Percentiles rank a stretch among this genome's conserved stretches.
phyloP scores from a whole-genome alignment of 2,113 vertebrate genomes.

The Microcebus murinus region DNA sequence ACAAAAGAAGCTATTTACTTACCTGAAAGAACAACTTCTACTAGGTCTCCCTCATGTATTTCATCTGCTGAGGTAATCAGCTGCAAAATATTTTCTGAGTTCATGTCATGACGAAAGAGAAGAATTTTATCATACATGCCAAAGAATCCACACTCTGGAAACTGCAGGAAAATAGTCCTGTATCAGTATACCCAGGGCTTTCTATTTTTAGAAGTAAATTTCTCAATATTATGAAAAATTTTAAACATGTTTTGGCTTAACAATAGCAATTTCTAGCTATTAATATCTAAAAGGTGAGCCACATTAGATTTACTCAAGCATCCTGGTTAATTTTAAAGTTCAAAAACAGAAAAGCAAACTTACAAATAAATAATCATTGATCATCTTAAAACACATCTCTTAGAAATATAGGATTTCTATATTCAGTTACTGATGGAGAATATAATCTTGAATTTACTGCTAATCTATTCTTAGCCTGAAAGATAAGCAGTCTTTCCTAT shows the following conservation, averaged over 20 bases:
- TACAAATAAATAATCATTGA: constrained; percentile 24
- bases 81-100: constrained; percentile 98
- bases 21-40: constrained; percentile 98
- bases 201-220: constrained; percentile 24
- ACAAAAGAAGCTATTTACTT: constrained; percentile 67
- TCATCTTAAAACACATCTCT: constrained; percentile 49
- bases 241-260: not conserved
- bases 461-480: not conserved
- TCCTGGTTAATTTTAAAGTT: constrained; percentile 52
- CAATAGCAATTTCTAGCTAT: not conserved
- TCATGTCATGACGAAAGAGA: constrained; percentile 97
- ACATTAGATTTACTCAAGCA: not conserved
- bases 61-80: constrained; percentile 95
- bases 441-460: not conserved
- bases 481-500: not conserved
- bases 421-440: not conserved
- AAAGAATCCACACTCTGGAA: constrained; percentile 99
- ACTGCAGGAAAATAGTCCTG: constrained; percentile 85
- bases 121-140: constrained; percentile 99
- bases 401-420: not conserved
- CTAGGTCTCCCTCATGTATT: constrained; percentile 97
- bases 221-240: constrained; percentile 41
- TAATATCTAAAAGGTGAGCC: constrained; percentile 39
- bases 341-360: constrained; percentile 40
- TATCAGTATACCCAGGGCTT: constrained; percentile 67